These are phyloP conservation scores for Hucho hucho DNA, from an alignment of 2,113 vertebrate species.

Conservation along the genomic window DNA sequence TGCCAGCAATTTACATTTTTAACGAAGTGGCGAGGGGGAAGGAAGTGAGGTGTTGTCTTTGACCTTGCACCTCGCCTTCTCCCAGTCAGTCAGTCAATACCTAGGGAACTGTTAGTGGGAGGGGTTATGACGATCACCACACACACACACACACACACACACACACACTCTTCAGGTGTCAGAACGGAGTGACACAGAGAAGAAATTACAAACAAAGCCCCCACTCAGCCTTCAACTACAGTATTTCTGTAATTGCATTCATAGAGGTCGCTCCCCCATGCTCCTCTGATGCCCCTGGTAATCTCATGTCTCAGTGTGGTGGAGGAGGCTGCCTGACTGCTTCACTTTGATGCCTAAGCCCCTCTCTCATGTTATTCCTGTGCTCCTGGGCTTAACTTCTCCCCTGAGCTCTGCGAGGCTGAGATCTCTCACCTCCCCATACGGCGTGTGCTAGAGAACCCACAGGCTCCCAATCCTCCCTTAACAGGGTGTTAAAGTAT, in stretches of 20 bases:
- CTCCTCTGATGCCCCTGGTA: background rate
- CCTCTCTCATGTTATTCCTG: background rate
- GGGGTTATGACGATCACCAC: too few relatives aligned
- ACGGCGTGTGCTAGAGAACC: background rate
- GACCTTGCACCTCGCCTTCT: slow-evolving; percentile 29
- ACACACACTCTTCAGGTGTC: too few relatives aligned
- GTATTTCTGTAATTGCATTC: background rate
- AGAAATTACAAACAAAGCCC: too few relatives aligned
- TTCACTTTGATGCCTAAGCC: slow-evolving; percentile 1
- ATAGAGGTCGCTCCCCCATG: background rate
- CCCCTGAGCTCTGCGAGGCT: background rate
- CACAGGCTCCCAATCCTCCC: background rate
- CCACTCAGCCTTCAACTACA: background rate
- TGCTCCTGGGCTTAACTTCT: background rate
- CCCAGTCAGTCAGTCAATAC: background rate
- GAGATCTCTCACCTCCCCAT: slow-evolving; percentile 7
- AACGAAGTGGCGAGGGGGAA: slow-evolving; percentile 4
- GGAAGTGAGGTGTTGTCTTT: background rate
- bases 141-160: background rate
- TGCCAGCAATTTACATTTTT: slow-evolving; percentile 21
- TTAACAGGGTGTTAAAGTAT: background rate
- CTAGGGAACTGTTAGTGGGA: background rate
- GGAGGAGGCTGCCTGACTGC: background rate
- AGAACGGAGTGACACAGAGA: too few relatives aligned
- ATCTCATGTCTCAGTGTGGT: background rate